Base-by-base conservation (phyloP, 2,888 invertebrate genomes). In the Hermaeophaga mercurialis region DNA sequence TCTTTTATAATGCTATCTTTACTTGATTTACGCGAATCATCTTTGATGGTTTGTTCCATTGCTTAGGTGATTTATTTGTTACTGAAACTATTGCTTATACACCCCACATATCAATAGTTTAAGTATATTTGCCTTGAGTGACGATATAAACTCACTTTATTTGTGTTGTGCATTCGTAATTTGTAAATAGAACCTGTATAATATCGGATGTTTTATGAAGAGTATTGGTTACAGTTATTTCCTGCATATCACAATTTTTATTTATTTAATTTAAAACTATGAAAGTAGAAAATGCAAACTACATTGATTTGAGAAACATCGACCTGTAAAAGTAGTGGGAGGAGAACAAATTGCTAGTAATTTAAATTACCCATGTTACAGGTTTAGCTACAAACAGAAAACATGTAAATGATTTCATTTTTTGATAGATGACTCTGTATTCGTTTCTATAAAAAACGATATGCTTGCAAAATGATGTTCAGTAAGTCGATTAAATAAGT, bases 1-100 rank as follows among this genome's bases (percentile, higher is more conserved):
- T 75, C 74, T 67, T 70, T 73, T 54, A 70, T 67, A 55, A 70
- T 67, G 63, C 69, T 70, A 58, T 74, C 75, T 68, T 71, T 75
- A 60, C 70, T 68, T 22, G 67, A 60, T 65, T 66, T 73, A 56
- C 70, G 67, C 47, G 64, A 64, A 62, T 73, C 71, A 52, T 73
- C 71, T 43, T 65, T 61, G 8, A 67, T 64, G 53, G 62, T 65
- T 58, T 64, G 72, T 59, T 74, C 74, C 75, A 75, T 75, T 18
- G 19, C 11, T 41, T 19, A 17, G 2, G 2, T 12, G 7, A 14
- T 14, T 33, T 12, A 3, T 41, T n/a, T 22, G 18, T 41, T 41
- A 41, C 7, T 5, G 41, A n/a, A 41, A 1, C 18, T 39, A 18
- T 41, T 24, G 22, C 26, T 5, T 12, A 24, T 24, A 9, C 24